These are phyloP conservation scores for Ctenomys sociabilis DNA, from an alignment of 2,113 vertebrate genomes.

Conservation along the genomic window DNA sequence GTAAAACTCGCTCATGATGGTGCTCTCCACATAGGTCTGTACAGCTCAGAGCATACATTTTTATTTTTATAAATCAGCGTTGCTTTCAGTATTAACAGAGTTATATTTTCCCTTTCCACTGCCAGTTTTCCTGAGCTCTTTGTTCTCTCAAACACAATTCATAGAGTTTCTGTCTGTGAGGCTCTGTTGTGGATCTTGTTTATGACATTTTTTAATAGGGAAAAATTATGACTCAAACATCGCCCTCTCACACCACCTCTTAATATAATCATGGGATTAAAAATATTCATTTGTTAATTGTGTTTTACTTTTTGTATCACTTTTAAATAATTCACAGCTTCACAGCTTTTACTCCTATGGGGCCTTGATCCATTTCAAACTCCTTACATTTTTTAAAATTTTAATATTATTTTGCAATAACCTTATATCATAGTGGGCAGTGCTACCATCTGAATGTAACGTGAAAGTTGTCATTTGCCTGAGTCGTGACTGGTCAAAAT, in stretches of 20 bases:
- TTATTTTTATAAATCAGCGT: neutral
- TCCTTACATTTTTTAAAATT: neutral
- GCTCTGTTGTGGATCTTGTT: neutral
- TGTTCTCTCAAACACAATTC: neutral
- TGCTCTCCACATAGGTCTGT: neutral
- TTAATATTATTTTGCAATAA: neutral
- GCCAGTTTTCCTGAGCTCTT: neutral
- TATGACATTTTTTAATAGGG: neutral
- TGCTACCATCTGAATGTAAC: neutral
- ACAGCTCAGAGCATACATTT: neutral
- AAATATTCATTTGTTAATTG: neutral
- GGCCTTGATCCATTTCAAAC: neutral
- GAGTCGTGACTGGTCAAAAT: neutral
- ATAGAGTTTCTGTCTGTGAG: neutral
- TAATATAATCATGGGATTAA: neutral
- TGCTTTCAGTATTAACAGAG: neutral
- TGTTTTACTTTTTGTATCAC: neutral
- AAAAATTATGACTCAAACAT: neutral
- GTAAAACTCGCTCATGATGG: neutral
- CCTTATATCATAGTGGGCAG: too few species aligned
- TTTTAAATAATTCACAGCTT: neutral
- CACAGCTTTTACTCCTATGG: neutral
- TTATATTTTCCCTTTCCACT: neutral
- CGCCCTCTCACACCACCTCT: neutral
- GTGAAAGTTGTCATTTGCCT: neutral